A percentile compares a stretch with the other conserved stretches of the same genome.
Evolutionary conservation across 1,140 invertebrate species (phyloP).

Genomic region (Dinothrombium tinctorium): DNA sequence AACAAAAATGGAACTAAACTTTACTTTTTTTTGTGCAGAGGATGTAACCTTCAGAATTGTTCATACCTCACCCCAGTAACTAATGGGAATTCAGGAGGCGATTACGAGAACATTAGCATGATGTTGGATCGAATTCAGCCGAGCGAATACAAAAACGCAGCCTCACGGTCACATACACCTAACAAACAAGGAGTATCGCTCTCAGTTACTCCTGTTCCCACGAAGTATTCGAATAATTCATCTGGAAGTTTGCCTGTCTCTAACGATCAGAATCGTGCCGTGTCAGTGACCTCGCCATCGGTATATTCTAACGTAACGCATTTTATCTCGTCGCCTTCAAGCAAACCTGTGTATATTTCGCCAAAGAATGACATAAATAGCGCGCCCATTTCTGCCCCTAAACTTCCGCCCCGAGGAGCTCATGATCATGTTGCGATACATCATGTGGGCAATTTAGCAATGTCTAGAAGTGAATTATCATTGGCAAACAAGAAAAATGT

Average conservation of each 20-base stretch:
- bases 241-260: no score
- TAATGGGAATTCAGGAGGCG: slow-evolving; percentile 31
- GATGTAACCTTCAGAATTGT: slow-evolving; percentile 40
- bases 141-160: background rate
- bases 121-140: background rate
- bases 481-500: slow-evolving; percentile 3
- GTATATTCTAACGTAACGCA: no score
- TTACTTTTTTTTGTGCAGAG: slow-evolving; percentile 22
- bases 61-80: slow-evolving; percentile 29
- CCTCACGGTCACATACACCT: no score
- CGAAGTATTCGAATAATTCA: no score
- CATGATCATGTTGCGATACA: background rate
- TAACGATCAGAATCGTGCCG: no score
- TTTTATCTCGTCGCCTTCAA: no score
- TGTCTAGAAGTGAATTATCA: slow-evolving; percentile 13
- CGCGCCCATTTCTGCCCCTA: no score
- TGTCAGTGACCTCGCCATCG: no score
- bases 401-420: no score
- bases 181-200: no score
- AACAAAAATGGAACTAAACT: background rate
- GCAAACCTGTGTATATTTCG: no score
- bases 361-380: no score
- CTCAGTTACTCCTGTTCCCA: slow-evolving; percentile 18
- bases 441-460: slow-evolving; percentile 12
- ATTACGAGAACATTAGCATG: slow-evolving; percentile 35